Conservation (phyloP, 2,888 invertebrate genomes). For the Argynnis bischoffii region DNA sequence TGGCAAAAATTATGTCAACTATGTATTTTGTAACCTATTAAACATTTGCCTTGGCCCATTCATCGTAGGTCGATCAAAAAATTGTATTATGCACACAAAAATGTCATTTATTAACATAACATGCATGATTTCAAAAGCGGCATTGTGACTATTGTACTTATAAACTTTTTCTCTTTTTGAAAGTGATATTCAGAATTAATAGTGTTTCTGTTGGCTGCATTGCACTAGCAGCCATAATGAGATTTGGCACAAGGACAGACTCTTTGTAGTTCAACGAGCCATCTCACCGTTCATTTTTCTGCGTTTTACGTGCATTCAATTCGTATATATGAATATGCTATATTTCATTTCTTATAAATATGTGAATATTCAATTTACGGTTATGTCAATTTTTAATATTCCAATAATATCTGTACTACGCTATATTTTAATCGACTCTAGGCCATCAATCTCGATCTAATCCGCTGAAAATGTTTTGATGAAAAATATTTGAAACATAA, state of each 20-base stretch:
- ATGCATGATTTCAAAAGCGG: not conserved
- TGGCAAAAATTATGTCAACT: no score
- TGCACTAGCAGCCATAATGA: conserved; percentile 14
- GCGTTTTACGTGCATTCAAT: conserved; percentile 15
- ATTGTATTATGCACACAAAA: not conserved
- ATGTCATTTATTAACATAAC: not conserved
- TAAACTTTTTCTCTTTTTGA: not conserved
- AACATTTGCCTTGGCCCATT: no score
- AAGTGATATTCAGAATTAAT: conserved; percentile 17
- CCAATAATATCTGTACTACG: no score
- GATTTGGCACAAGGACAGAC: conserved; percentile 21
- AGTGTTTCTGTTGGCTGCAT: conserved; percentile 13
- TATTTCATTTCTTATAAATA: not conserved
- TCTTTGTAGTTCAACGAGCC: conserved; percentile 19
- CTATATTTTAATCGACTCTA: no score
- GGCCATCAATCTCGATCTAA: no score
- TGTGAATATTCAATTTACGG: not conserved
- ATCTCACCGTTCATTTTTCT: conserved; percentile 23
- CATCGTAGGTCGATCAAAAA: not conserved
- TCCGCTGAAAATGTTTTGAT: no score
- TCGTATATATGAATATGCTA: not conserved
- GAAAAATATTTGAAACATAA: no score
- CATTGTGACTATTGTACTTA: not conserved
- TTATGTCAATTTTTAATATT: not conserved
- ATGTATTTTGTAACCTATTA: no score